Base-by-base conservation (phyloP, 92 coral and sea anemone species). In the Actinernus sp. region DNA sequence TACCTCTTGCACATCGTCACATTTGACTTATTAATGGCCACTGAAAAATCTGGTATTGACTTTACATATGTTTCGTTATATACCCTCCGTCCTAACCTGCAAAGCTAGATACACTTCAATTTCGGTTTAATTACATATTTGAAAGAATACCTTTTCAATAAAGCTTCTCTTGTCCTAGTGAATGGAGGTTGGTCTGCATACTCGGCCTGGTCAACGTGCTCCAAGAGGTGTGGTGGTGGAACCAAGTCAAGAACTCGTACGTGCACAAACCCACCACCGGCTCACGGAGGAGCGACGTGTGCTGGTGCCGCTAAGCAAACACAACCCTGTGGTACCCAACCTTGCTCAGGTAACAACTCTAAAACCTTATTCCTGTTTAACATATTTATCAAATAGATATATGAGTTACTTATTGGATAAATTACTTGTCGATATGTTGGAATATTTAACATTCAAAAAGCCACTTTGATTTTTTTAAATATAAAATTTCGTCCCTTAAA, bases 141-240 rank as follows among this genome's bases (percentile, higher is more conserved):
- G n/a, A n/a, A n/a, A n/a, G n/a, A n/a, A n/a, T n/a, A n/a, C n/a
- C n/a, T n/a, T n/a, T n/a, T n/a, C n/a, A n/a, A n/a, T n/a, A n/a
- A n/a, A n/a, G n/a, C n/a, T n/a, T n/a, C n/a, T n/a, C n/a, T n/a
- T 39, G 11, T 39, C 12, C 5, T 0, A 58, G 68, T 61, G 40
- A 37, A 61, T 24, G 68, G 68, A 26, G 68, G 68, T 23, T 61
- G 68, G 68, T 40, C 34, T 23, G 52, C 10, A 6, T 61, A 16
- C 68, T 39, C 68, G 5, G 52, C 30, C 30, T 61, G 68, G 68
- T 38, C 68, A 1, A 1, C 68, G 11, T 61, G 68, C 37, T 17
- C 19, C 37, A 61, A 61, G 53, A 39, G n/a, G 4, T 61, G 68
- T 61, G 68, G 68, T 11, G 52, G 68, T 18, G 68, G 68, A 39